Evolutionary conservation across 2,113 vertebrate genomes (phyloP).

Genomic region (Microtus montanus): DNA sequence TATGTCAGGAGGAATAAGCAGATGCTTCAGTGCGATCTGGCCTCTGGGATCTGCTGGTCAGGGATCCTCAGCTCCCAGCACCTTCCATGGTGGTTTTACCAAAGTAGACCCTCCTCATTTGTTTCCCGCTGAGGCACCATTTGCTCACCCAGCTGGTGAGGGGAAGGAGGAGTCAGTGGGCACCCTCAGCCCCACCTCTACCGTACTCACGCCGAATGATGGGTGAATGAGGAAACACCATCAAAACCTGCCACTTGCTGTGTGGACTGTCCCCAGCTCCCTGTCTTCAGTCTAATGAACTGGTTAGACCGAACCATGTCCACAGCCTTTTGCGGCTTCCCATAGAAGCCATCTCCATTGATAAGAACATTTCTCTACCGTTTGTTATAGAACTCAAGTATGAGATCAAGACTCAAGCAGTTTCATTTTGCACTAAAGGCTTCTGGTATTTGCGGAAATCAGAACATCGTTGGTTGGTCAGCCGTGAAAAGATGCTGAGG

Average conservation of each 20-base stretch:
- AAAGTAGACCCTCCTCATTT: neutral
- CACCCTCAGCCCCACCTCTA: neutral
- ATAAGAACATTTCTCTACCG: neutral
- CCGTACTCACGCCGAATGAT: slow-evolving; percentile 36
- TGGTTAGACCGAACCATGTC: neutral
- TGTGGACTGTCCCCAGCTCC: neutral
- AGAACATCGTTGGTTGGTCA: too few species aligned
- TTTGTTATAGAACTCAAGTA: neutral
- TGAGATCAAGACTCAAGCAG: neutral
- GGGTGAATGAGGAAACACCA: neutral
- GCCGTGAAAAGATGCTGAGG: too few species aligned
- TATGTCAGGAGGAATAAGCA: neutral
- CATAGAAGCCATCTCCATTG: neutral
- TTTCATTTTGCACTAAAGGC: too few species aligned
- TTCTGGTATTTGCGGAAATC: too few species aligned
- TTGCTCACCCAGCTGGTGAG: slow-evolving; percentile 28
- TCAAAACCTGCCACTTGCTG: neutral
- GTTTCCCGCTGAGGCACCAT: neutral
- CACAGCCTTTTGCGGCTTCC: neutral
- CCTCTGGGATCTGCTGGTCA: neutral
- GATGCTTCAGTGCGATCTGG: neutral
- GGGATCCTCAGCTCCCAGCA: neutral
- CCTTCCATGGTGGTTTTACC: neutral
- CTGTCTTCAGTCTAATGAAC: neutral
- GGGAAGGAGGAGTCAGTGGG: neutral